phyloP scores from a whole-genome alignment of 92 coral and sea anemone species.

The Nematostella vectensis region DNA sequence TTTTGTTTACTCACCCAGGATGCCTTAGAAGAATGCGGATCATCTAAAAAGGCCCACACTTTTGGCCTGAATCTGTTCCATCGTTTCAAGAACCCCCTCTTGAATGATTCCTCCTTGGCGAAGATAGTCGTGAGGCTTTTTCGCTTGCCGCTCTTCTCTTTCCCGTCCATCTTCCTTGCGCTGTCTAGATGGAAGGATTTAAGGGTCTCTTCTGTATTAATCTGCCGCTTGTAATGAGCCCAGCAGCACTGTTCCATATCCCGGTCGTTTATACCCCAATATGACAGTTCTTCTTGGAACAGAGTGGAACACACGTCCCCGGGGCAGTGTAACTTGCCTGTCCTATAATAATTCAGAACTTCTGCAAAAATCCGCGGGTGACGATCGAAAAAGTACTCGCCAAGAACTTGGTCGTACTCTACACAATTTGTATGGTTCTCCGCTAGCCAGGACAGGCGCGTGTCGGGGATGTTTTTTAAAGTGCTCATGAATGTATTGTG shows the following conservation, averaged over 20 bases:
- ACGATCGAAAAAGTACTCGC: slow-evolving; percentile 91
- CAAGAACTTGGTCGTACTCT: slow-evolving; percentile 72
- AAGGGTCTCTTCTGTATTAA: slow-evolving; percentile 83
- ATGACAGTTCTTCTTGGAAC: slow-evolving; percentile 84
- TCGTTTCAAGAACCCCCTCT: slow-evolving; percentile 12
- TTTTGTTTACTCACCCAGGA: slow-evolving; percentile 64
- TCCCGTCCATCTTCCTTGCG: slow-evolving; percentile 49
- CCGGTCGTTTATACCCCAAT: slow-evolving; percentile 95
- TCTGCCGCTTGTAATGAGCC: slow-evolving; percentile 84
- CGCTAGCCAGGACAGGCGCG: slow-evolving; percentile 94
- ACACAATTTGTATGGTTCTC: slow-evolving; percentile 85
- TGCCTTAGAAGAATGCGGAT: slow-evolving; percentile 70
- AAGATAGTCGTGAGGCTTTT: slow-evolving; percentile 20
- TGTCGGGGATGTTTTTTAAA: slow-evolving; percentile 69
- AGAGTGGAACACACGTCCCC: slow-evolving; percentile 75
- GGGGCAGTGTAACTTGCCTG: slow-evolving; percentile 94
- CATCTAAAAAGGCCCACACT: slow-evolving; percentile 80
- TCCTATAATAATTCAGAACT: slow-evolving; percentile 88
- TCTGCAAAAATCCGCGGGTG: slow-evolving; percentile 87
- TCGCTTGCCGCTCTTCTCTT: slow-evolving; percentile 12
- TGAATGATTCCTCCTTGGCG: slow-evolving; percentile 28
- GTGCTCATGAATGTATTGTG: slow-evolving; percentile 78
- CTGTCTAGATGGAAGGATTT: slow-evolving; percentile 77
- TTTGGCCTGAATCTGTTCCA: slow-evolving; percentile 61
- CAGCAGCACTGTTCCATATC: slow-evolving; percentile 95